phyloP scores from a whole-genome alignment of 2,888 invertebrate genomes.

The Mythimna pallens region DNA sequence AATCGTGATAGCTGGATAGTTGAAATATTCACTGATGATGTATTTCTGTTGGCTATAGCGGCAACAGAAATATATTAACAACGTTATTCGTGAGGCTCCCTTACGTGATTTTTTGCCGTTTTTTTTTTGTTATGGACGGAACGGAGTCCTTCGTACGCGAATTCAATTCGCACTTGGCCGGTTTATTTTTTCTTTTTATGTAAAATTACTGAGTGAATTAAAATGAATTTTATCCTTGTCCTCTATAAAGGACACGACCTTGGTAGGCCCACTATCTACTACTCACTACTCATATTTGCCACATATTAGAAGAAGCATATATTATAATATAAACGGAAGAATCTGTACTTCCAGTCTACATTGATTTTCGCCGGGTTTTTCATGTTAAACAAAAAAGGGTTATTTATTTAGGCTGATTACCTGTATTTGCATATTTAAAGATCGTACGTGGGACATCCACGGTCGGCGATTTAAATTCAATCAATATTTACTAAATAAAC shows the following conservation, averaged over 20 bases:
- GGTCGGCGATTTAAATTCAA: constrained; percentile 3
- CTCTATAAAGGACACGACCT: neutral
- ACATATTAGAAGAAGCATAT: neutral
- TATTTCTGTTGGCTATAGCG: too few relatives aligned
- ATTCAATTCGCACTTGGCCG: too few relatives aligned
- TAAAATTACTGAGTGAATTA: too few relatives aligned
- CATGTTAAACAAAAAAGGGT: neutral
- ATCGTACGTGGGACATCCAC: constrained; percentile 9
- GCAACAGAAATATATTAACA: too few relatives aligned
- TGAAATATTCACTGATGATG: too few relatives aligned
- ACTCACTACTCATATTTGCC: too few relatives aligned
- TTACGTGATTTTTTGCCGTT: too few relatives aligned
- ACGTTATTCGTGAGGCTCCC: too few relatives aligned
- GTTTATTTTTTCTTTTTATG: too few relatives aligned
- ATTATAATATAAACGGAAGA: neutral
- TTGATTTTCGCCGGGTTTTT: neutral
- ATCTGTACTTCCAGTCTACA: neutral
- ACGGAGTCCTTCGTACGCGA: too few relatives aligned
- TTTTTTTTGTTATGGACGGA: too few relatives aligned
- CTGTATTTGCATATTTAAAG: constrained; percentile 11
- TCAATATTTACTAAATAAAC: constrained; percentile 29
- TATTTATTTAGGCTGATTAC: neutral
- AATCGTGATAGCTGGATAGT: too few relatives aligned
- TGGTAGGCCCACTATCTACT: neutral
- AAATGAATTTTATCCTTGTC: neutral